Evolutionary conservation across 2,113 vertebrate species (phyloP).

Genomic region (Vulpes vulpes): DNA sequence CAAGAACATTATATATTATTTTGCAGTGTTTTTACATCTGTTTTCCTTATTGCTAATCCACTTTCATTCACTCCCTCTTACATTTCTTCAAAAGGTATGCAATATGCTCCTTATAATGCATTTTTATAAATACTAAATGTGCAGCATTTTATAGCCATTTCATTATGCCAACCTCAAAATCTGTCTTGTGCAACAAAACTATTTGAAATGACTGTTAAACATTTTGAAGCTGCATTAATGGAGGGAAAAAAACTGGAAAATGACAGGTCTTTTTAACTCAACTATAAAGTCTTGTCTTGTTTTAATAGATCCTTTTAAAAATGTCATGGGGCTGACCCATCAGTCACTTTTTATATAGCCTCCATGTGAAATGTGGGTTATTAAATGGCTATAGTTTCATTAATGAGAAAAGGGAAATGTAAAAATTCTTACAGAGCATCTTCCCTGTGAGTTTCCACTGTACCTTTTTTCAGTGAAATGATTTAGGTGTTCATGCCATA

Average conservation of each 20-base stretch:
- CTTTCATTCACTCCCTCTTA: constrained; percentile 84
- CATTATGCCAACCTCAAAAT: constrained; percentile 65
- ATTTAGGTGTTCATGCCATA: neutral
- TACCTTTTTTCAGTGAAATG: constrained; percentile 40
- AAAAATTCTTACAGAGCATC: constrained; percentile 40
- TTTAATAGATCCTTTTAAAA: constrained; percentile 80
- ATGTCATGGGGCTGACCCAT: constrained; percentile 67
- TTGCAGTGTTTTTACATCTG: constrained; percentile 64
- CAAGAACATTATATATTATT: constrained; percentile 50
- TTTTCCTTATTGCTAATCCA: constrained; percentile 83
- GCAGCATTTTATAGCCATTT: constrained; percentile 65
- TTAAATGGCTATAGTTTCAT: constrained; percentile 51
- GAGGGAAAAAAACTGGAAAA: constrained; percentile 68
- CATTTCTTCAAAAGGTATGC: constrained; percentile 85
- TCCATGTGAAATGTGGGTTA: constrained; percentile 68
- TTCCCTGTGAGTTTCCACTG: constrained; percentile 20
- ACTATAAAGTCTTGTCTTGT: constrained; percentile 70
- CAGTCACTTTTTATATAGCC: constrained; percentile 64
- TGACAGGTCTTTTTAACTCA: constrained; percentile 74
- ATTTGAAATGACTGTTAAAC: constrained; percentile 77
- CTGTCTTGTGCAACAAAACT: constrained; percentile 76
- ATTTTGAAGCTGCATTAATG: constrained; percentile 72
- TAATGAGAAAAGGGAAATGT: constrained; percentile 63
- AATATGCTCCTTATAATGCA: constrained; percentile 65
- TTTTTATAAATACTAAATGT: constrained; percentile 58